Percentiles rank a stretch among this genome's conserved stretches.
phyloP scores from a whole-genome alignment of 2,888 invertebrate species.

The Ennomos quercinarius region DNA sequence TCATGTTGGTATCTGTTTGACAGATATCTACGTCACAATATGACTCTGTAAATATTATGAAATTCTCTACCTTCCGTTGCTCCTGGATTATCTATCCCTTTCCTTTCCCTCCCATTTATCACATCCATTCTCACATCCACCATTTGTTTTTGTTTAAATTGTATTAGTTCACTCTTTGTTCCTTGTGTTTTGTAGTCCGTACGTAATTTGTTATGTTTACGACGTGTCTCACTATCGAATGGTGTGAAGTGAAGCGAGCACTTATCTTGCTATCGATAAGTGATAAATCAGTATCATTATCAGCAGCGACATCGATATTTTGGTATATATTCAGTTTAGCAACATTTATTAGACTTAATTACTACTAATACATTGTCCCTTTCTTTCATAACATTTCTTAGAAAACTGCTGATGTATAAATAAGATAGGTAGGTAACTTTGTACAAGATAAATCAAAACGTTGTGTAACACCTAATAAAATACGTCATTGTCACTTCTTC shows the following conservation, averaged over 20 bases:
- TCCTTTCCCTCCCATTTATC: conserved; percentile 29
- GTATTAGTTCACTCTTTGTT: conserved; percentile 17
- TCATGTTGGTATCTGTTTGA: neutral
- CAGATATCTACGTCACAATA: conserved; percentile 1
- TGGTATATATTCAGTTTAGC: conserved; percentile 39
- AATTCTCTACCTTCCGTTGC: conserved; percentile 63
- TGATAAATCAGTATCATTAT: conserved; percentile 57
- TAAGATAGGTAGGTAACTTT: no score
- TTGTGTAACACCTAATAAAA: no score
- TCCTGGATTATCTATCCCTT: conserved; percentile 62
- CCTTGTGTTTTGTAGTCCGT: conserved; percentile 34
- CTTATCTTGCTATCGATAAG: conserved; percentile 62
- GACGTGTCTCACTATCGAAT: conserved; percentile 57
- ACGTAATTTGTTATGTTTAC: conserved; percentile 63
- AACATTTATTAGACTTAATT: neutral
- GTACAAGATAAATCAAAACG: no score
- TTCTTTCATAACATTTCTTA: neutral
- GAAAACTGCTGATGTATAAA: no score
- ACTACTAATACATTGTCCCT: neutral
- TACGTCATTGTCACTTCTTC: no score
- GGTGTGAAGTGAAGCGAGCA: conserved; percentile 50
- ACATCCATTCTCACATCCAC: conserved; percentile 34
- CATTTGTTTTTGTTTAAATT: conserved; percentile 36
- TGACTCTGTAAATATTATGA: conserved; percentile 19
- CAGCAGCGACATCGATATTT: conserved; percentile 45